Percentiles rank a stretch among this genome's conserved stretches.
Evolutionary conservation across 2,797 vertebrate species (phyloP).

Genomic region (Crocodylus rhombifer): DNA sequence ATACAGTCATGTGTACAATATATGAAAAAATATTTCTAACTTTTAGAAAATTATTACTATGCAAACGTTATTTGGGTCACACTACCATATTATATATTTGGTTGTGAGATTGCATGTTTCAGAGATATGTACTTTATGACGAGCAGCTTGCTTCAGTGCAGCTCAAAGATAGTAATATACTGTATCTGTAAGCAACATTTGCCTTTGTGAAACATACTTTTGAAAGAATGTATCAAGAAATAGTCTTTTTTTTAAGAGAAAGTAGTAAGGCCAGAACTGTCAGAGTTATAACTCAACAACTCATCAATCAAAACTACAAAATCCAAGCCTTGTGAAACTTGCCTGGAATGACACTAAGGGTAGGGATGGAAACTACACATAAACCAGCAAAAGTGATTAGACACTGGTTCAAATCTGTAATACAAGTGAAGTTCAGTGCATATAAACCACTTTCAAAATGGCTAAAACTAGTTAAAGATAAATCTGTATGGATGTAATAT

Average conservation of each 20-base stretch:
- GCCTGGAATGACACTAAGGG: neutral
- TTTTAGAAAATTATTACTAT: neutral
- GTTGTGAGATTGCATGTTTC: neutral
- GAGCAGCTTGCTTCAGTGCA: neutral
- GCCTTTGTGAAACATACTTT: neutral
- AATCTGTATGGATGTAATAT: no score
- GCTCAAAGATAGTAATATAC: neutral
- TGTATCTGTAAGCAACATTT: neutral
- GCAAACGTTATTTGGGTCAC: neutral
- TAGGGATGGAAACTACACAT: no score
- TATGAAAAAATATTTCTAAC: neutral
- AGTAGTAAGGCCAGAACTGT: neutral
- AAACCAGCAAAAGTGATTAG: no score
- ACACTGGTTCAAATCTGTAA: no score
- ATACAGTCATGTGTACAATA: neutral
- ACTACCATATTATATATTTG: neutral
- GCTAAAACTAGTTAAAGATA: no score
- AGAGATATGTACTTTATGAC: rapidly evolving
- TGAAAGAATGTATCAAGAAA: neutral
- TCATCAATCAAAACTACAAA: neutral
- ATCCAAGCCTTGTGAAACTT: neutral
- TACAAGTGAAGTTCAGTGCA: no score
- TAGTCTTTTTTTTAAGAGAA: neutral
- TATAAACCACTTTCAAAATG: no score
- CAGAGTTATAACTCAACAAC: neutral